These are phyloP conservation scores for Drosophila kambysellisi DNA, from an alignment of 2,888 invertebrate genomes.

Conservation along the genomic window DNA sequence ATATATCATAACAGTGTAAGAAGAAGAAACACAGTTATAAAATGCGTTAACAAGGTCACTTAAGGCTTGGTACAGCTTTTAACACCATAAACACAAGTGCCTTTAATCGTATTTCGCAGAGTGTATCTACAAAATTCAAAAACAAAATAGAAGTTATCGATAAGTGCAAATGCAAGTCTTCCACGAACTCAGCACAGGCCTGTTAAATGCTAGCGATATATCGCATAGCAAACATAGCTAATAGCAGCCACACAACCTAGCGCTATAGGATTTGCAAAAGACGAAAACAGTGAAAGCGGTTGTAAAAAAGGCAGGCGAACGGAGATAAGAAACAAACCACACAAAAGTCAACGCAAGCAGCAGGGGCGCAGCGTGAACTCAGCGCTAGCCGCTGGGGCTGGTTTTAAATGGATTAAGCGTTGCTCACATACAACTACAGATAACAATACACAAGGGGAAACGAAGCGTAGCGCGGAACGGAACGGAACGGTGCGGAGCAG, in stretches of 20 bases:
- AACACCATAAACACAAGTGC: no score
- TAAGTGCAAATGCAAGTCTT: constrained; percentile 15
- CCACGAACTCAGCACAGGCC: constrained; percentile 14
- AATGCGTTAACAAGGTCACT: no score
- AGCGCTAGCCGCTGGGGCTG: constrained; percentile 62
- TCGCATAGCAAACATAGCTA: constrained; percentile 48
- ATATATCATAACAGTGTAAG: no score
- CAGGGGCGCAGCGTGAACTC: constrained; percentile 59
- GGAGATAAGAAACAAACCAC: constrained; percentile 56
- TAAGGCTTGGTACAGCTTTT: no score
- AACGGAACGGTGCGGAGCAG: constrained; percentile 16
- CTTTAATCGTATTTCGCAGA: no score
- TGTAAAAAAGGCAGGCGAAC: constrained; percentile 47
- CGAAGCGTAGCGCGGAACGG: constrained; percentile 18
- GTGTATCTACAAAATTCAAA: not conserved
- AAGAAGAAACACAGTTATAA: no score
- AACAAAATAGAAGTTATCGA: constrained; percentile 16
- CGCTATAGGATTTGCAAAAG: constrained; percentile 61
- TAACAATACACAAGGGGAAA: constrained; percentile 44
- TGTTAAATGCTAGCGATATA: constrained; percentile 34
- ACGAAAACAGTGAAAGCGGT: constrained; percentile 66
- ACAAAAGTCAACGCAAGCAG: constrained; percentile 53
- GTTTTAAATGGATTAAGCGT: constrained; percentile 61
- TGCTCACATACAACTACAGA: constrained; percentile 43
- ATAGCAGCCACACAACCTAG: constrained; percentile 52